Conservation (phyloP, 1,140 invertebrate species). For the Drosophila rhopaloa region DNA sequence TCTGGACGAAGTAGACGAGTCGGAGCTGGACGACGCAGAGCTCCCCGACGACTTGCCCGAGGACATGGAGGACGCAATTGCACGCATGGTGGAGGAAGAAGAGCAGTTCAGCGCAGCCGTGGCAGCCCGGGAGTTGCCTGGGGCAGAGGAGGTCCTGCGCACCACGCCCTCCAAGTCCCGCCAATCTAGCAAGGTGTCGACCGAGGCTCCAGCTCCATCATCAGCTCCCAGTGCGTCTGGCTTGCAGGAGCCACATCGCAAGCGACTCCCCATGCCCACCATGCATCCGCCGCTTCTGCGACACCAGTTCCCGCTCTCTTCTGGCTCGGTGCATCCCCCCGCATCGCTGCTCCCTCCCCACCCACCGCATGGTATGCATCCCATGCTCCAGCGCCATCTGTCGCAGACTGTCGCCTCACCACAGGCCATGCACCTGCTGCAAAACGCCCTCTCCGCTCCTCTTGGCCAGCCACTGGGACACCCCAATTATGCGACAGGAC, state of each 20-base stretch:
- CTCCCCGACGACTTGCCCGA: constrained; percentile 80
- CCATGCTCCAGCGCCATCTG: constrained; percentile 66
- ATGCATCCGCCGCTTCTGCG: constrained; percentile 79
- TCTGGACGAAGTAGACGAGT: constrained; percentile 71
- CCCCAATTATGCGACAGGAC: constrained; percentile 40
- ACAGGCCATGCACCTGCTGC: constrained; percentile 73
- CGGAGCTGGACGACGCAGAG: constrained; percentile 77
- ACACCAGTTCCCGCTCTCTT: constrained; percentile 74
- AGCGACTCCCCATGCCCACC: constrained; percentile 84
- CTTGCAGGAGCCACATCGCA: constrained; percentile 80
- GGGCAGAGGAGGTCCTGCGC: constrained; percentile 86
- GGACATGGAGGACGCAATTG: constrained; percentile 86
- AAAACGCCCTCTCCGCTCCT: constrained; percentile 74
- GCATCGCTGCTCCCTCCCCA: constrained; percentile 57
- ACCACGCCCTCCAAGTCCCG: constrained; percentile 80
- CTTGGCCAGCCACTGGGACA: constrained; percentile 69
- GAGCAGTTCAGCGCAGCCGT: constrained; percentile 85
- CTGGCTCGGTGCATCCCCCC: constrained; percentile 16
- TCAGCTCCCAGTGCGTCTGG: constrained; percentile 58
- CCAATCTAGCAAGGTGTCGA: constrained; percentile 10
- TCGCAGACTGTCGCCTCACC: constrained; percentile 49
- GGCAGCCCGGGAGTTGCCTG: constrained; percentile 86
- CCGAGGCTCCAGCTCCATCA: constrained; percentile 5
- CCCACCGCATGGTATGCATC: constrained; percentile 59
- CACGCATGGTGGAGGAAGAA: constrained; percentile 88